Percentiles rank a stretch among this genome's conserved stretches.
Conservation (phyloP, 2,797 vertebrate species). For the Sorex maritimensis region DNA sequence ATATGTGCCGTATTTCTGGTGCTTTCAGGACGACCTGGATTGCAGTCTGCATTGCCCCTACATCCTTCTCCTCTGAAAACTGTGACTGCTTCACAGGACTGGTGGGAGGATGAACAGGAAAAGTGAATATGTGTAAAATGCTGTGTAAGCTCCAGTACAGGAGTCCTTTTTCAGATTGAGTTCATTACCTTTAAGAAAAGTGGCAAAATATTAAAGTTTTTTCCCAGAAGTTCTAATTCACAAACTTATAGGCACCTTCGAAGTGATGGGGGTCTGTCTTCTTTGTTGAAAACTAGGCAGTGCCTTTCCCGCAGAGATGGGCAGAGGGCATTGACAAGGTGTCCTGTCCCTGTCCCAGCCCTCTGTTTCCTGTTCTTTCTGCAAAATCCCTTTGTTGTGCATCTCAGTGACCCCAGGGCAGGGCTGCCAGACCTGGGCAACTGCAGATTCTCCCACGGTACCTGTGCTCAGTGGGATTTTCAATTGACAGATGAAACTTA, state of each 20-base stretch:
- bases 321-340: not conserved
- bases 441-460: not conserved
- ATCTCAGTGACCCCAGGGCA: not conserved
- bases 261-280: not conserved
- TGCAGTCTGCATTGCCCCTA: not conserved
- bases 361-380: not conserved
- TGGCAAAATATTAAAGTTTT: constrained; percentile 30
- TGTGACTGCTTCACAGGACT: not conserved
- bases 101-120: not conserved
- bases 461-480: constrained; percentile 19
- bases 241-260: constrained; percentile 23
- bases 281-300: not conserved
- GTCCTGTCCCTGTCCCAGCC: not conserved
- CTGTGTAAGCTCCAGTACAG: not conserved
- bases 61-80: constrained; percentile 16
- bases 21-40: not conserved
- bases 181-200: constrained; percentile 7
- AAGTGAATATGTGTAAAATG: constrained; percentile 25
- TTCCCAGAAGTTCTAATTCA: constrained; percentile 6
- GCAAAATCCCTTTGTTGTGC: not conserved
- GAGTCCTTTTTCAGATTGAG: not conserved
- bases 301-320: not conserved
- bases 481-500: not conserved
- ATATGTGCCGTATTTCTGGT: not conserved
- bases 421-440: not conserved